A percentile compares a stretch with the other conserved stretches of the same genome.
phyloP scores from a whole-genome alignment of 92 coral and sea anemone species.

The Palythoa grandis region DNA sequence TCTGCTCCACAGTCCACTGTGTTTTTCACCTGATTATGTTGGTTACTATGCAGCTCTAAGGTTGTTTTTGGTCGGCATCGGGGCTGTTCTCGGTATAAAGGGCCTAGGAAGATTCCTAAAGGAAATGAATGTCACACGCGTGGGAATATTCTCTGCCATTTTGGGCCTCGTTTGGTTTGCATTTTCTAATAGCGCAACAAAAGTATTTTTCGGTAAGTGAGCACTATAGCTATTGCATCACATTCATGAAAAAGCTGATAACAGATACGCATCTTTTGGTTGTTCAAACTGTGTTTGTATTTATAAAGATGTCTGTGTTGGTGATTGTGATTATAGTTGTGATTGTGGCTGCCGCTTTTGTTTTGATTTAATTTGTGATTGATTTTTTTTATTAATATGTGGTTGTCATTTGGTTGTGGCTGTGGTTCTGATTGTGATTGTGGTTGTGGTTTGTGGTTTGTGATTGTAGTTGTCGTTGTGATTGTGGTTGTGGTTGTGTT shows the following conservation, averaged over 20 bases:
- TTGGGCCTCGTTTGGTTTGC: constrained; percentile 54
- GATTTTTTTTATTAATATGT: too few species aligned
- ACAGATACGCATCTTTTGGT: too few species aligned
- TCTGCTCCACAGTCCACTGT: constrained; percentile 68
- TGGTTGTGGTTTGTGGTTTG: too few species aligned
- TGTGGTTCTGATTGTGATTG: too few species aligned
- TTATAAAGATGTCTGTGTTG: neutral
- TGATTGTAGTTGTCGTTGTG: too few species aligned
- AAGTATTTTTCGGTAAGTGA: constrained; percentile 67
- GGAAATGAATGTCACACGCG: constrained; percentile 62
- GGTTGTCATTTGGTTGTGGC: too few species aligned
- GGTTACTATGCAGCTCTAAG: constrained; percentile 71
- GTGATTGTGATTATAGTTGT: too few species aligned
- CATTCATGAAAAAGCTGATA: too few species aligned
- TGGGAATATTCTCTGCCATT: constrained; percentile 57
- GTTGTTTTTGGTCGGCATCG: constrained; percentile 60
- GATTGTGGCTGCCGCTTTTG: too few species aligned
- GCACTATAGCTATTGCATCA: neutral
- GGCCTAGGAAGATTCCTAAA: constrained; percentile 56
- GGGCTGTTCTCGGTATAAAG: constrained; percentile 68
- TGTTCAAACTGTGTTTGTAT: neutral
- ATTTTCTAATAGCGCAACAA: constrained; percentile 38
- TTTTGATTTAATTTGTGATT: too few species aligned
- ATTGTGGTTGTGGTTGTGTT: too few species aligned
- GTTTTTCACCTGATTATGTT: constrained; percentile 71